Percentiles rank a stretch among this genome's conserved stretches.
These are phyloP conservation scores for Aphidius ervi DNA, from an alignment of 1,140 invertebrate species.

Conservation along the genomic window DNA sequence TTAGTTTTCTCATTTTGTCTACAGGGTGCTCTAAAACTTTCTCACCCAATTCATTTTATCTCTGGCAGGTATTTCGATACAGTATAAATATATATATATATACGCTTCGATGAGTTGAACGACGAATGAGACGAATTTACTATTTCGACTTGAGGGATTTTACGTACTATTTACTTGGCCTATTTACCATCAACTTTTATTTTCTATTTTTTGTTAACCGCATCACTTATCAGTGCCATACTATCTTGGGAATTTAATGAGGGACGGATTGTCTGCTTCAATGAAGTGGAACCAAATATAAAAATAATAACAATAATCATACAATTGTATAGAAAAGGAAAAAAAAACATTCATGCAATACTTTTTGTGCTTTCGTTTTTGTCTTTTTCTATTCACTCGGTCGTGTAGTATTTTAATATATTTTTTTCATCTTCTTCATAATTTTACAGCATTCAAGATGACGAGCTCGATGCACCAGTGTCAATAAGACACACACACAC, in stretches of 20 bases:
- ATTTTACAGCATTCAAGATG: background rate
- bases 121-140: conserved; percentile 1
- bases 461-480: conserved; percentile 19
- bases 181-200: background rate
- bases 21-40: no score
- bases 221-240: background rate
- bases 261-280: background rate
- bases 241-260: background rate
- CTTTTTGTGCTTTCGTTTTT: background rate
- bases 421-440: background rate
- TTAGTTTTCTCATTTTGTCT: background rate
- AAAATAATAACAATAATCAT: no score
- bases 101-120: background rate
- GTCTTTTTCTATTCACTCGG: no score
- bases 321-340: no score
- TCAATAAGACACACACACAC: no score
- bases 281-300: no score
- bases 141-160: background rate
- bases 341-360: no score
- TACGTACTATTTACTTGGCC: conserved; percentile 8
- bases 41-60: no score
- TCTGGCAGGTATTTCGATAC: background rate
- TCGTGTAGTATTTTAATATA: background rate
- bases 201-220: conserved; percentile 7
- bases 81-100: no score